Evolutionary conservation across 2,113 vertebrate genomes (phyloP), one percentile per base, ranked within the genome.

Genomic region (Gallinago jamesoni): DNA sequence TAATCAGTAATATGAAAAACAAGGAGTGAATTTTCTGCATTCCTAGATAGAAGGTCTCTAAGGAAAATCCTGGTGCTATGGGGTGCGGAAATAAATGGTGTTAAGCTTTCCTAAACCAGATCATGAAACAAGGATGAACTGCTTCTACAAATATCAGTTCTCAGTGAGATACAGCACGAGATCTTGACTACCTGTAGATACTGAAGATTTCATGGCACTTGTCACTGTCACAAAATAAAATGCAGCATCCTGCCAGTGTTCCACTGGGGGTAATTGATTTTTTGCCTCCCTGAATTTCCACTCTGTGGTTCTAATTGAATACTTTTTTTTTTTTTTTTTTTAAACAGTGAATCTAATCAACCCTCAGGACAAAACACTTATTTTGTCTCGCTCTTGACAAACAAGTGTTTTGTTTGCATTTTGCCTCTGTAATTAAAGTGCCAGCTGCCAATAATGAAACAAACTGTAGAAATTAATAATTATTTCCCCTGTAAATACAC

Each of bases 351-450:
- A 93, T 91, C 22, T 91, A 91, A 96, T 93, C 76, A 93, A 14
- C 41, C 35, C 39, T 37, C 20, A 23, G 73, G 77, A 80, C 60
- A 81, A 94, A 94, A 66, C 33, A 69, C 37, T 87, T 62, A 77
- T 81, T 96, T 93, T 75, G 52, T 53, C 57, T 82, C 1, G 13
- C 69, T 84, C 81, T 87, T 67, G 56, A 91, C 66, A 89, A 72
- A 73, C 79, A 69, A 95, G 79, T 56, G 78, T 67, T 79, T 91
- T 78, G 52, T 82, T 92, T 84, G 48, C 55, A 23, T 95, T 83
- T 87, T 84, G 47, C 48, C 33, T 63, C 66, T 35, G 47, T 84
- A 87, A 89, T 93, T 94, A 52, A 92, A 91, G 41, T 67, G 12
- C 48, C 77, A 87, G 73, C 66, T 89, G 84, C 66, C 62, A 89